Conservation (phyloP, 2,888 invertebrate genomes). For the Magallana nippona region DNA sequence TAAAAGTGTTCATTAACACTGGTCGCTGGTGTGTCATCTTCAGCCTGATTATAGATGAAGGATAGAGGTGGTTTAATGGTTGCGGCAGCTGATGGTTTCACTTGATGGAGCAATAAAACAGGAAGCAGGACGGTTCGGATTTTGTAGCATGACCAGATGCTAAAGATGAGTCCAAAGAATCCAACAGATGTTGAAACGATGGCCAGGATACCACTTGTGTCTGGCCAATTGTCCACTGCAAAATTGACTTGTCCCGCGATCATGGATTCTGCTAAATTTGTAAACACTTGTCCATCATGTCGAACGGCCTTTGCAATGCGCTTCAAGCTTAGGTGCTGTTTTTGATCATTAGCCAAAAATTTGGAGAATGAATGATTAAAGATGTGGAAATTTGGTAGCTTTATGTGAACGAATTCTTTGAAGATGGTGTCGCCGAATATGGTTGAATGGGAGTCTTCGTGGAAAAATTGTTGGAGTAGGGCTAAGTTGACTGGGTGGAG, state of each 20-base stretch:
- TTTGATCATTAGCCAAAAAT: background rate
- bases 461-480: conserved; percentile 42
- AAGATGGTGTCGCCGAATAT: no score
- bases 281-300: conserved; percentile 5
- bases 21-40: background rate
- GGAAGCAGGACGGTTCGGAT: background rate
- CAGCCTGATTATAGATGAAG: conserved; percentile 10
- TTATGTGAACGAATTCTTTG: background rate
- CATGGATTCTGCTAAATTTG: conserved; percentile 34
- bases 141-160: conserved; percentile 27
- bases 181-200: conserved; percentile 12
- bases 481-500: conserved; percentile 34
- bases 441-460: background rate
- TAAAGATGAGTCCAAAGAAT: background rate
- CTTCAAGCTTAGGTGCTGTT: background rate
- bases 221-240: conserved; percentile 34
- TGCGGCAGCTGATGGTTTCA: background rate
- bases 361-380: conserved; percentile 15
- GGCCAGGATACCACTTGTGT: conserved; percentile 14
- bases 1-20: background rate
- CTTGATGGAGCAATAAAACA: conserved; percentile 25
- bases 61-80: conserved; percentile 28
- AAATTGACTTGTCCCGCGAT: conserved; percentile 32
- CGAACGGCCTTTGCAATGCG: conserved; percentile 34
- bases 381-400: conserved; percentile 2